Evolutionary conservation across 2,888 invertebrate genomes (phyloP), one percentile per base, ranked within the genome.

Genomic region (Drosophila bunnanda): DNA sequence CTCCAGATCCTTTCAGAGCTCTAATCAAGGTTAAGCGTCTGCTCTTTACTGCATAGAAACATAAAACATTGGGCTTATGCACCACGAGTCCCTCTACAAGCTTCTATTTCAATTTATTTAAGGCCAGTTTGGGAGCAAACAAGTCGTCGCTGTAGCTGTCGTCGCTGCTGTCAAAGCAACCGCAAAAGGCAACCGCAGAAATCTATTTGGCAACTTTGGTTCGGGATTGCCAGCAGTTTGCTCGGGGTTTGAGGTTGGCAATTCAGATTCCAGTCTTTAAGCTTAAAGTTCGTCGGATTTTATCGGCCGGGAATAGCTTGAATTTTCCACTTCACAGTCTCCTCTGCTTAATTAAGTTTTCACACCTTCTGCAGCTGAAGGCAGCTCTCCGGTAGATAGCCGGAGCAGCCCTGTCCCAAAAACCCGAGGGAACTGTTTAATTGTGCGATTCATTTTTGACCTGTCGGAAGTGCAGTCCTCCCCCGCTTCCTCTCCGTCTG

Each of bases 391-490:
- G 25, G 25, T 25, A 25, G 25, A 25, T 25, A 25, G 25, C n/a
- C n/a, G n/a, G n/a, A n/a, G 59, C 25, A 41, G 50, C 62, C 44
- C 30, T 58, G 52, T 48, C 58, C 53, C 44, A 53, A 44, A 48
- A 54, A 57, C 66, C 79, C 32, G 50, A 61, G 79, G 76, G 82
- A 74, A 68, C 78, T 77, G 81, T 79, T 89, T 89, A 89, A 89
- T 89, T 89, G 82, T 75, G 76, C 85, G 79, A 89, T 89, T 88
- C 88, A 88, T 83, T 88, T 89, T 85, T 89, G 81, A 85, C 77
- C 82, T 88, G 88, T 72, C 79, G 71, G 77, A 72, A 73, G 76
- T 81, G 64, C 68, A 44, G 25, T 44, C 25, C n/a, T 38, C 10
- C 9, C n/a, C 20, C 52, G 2, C 36, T 28, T 44, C 25, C 55